Conservation (phyloP, 92 coral and sea anemone genomes). For the Zoanthus sociatus region DNA sequence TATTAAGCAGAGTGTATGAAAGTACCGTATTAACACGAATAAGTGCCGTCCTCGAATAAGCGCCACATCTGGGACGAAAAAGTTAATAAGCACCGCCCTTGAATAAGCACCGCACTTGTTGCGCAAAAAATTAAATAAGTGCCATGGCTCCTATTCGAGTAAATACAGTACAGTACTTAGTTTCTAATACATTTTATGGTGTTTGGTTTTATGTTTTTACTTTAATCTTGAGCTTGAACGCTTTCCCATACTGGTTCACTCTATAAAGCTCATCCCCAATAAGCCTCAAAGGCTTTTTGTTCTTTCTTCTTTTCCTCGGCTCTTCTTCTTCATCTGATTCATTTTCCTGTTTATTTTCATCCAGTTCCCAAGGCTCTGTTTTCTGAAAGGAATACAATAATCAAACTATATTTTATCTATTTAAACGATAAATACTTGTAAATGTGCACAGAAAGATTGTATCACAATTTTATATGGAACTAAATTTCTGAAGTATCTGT, state of each 20-base stretch:
- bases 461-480: no score
- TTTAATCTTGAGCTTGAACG: constrained; percentile 81
- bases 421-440: background rate
- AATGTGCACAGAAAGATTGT: no score
- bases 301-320: constrained; percentile 63
- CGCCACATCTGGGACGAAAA: no score
- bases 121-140: no score
- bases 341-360: constrained; percentile 31
- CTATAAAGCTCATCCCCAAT: constrained; percentile 83
- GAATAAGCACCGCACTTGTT: no score
- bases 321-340: constrained; percentile 57
- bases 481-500: no score
- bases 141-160: no score
- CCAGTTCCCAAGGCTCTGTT: constrained; percentile 98
- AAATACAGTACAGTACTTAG: background rate
- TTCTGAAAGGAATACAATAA: constrained; percentile 59
- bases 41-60: no score
- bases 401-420: background rate
- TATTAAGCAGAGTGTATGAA: no score
- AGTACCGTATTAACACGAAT: no score
- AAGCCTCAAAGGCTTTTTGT: constrained; percentile 69
- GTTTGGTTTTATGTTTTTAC: constrained; percentile 45
- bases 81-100: no score
- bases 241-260: constrained; percentile 90
- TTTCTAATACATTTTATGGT: background rate